These are phyloP conservation scores for Takifugu ocellatus DNA, from an alignment of 2,797 vertebrate species.

Conservation along the genomic window DNA sequence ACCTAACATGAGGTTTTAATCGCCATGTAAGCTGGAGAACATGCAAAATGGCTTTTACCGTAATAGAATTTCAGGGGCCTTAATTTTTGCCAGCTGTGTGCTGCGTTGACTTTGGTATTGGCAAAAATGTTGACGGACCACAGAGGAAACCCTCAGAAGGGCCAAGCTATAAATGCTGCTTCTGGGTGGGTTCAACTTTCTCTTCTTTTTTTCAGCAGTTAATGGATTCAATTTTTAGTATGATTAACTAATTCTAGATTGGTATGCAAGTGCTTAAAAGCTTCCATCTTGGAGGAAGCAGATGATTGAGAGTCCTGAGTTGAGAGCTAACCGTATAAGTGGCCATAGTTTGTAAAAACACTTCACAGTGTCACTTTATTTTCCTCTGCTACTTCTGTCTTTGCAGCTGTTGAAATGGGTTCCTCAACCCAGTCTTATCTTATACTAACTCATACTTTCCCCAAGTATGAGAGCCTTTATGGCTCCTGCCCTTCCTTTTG, in stretches of 20 bases:
- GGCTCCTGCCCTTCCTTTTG: neutral
- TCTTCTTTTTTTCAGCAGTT: conserved; percentile 25
- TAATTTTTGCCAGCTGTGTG: conserved; percentile 92
- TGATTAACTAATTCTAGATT: conserved; percentile 37
- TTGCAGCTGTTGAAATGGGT: neutral
- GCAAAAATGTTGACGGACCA: conserved; percentile 68
- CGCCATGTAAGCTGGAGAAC: conserved; percentile 78
- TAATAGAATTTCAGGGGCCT: conserved; percentile 82
- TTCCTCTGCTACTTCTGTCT: conserved; percentile 10
- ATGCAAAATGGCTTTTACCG: conserved; percentile 83
- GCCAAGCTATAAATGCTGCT: conserved; percentile 49
- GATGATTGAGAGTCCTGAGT: conserved; percentile 29
- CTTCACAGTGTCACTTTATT: conserved; percentile 17
- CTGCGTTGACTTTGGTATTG: conserved; percentile 65
- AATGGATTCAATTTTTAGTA: conserved; percentile 49
- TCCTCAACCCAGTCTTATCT: too few relatives aligned
- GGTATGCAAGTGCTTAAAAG: conserved; percentile 33
- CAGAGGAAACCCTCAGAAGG: conserved; percentile 59
- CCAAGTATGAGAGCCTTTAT: too few relatives aligned
- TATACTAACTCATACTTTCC: too few relatives aligned
- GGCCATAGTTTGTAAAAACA: conserved; percentile 49
- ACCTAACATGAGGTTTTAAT: conserved; percentile 77
- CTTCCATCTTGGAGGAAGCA: conserved; percentile 31
- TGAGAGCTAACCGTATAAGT: conserved; percentile 25
- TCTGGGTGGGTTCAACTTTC: conserved; percentile 60